Percentiles rank a stretch among this genome's conserved stretches.
Evolutionary conservation across 2,797 vertebrate species (phyloP).

Genomic region (Sebastes iracundus): DNA sequence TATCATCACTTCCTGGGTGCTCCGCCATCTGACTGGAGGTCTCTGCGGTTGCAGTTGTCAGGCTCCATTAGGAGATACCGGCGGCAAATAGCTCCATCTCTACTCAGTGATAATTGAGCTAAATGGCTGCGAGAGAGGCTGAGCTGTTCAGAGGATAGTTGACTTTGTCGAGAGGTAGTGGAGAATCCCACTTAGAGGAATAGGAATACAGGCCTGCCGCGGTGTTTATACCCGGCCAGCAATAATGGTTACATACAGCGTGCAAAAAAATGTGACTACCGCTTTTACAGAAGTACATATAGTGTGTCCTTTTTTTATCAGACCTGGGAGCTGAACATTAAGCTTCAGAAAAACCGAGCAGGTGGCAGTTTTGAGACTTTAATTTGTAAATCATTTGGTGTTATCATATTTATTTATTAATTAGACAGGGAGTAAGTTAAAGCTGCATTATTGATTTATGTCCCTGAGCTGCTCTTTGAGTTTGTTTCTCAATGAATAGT

Average conservation of each 20-base stretch:
- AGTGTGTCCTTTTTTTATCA: neutral
- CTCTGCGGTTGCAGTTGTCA: slow-evolving; percentile 29
- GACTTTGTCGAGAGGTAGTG: slow-evolving; percentile 54
- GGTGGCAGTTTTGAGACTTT: neutral
- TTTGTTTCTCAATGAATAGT: neutral
- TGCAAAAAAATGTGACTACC: neutral
- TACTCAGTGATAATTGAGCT: slow-evolving; percentile 51
- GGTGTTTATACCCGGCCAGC: neutral
- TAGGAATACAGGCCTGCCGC: neutral
- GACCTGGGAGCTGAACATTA: neutral
- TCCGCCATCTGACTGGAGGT: slow-evolving; percentile 13
- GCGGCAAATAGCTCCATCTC: slow-evolving; percentile 16
- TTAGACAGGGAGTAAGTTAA: neutral
- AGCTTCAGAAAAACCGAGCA: neutral
- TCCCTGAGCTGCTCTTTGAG: neutral
- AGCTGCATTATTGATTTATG: neutral
- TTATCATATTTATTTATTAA: neutral
- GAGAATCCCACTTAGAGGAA: slow-evolving; percentile 52
- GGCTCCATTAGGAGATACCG: slow-evolving; percentile 42
- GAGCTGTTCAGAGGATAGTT: slow-evolving; percentile 53
- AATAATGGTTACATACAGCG: neutral
- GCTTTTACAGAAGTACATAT: neutral
- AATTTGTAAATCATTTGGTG: neutral
- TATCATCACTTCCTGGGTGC: slow-evolving; percentile 47
- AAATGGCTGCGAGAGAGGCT: slow-evolving; percentile 39